Conservation (phyloP, 2,888 invertebrate genomes). For the Ennomos erosarius region DNA sequence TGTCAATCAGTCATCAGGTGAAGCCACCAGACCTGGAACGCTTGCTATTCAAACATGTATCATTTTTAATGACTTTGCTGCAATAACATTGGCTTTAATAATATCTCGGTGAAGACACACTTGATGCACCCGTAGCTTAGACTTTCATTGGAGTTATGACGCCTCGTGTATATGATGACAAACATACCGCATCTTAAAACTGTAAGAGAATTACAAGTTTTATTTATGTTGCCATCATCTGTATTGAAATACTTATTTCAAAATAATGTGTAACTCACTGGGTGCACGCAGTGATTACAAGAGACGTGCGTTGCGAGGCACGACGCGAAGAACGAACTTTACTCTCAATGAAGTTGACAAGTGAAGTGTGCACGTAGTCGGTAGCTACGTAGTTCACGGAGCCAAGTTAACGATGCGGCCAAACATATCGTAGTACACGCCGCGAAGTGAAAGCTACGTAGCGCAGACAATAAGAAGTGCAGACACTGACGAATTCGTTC, state of each 20-base stretch:
- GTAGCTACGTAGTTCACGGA: constrained; percentile 81
- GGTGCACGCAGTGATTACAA: constrained; percentile 84
- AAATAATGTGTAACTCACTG: constrained; percentile 84
- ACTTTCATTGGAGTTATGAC: background rate
- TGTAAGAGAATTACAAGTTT: constrained; percentile 16
- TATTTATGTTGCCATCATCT: constrained; percentile 52
- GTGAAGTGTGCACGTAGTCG: constrained; percentile 80
- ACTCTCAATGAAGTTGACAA: constrained; percentile 78
- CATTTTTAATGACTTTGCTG: no score
- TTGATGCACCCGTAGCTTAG: constrained; percentile 22
- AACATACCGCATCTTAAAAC: constrained; percentile 34
- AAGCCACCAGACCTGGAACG: no score
- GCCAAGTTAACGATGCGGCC: constrained; percentile 79
- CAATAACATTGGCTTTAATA: no score
- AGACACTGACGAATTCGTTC: constrained; percentile 83
- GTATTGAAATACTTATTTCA: constrained; percentile 76
- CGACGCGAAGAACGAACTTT: constrained; percentile 76
- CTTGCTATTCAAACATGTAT: no score
- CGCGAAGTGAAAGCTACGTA: constrained; percentile 83
- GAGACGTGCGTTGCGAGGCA: constrained; percentile 70
- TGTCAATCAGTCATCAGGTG: no score
- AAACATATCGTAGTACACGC: constrained; percentile 79
- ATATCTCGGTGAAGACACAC: constrained; percentile 2
- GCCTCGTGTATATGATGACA: background rate
- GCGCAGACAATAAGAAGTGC: constrained; percentile 85